These are phyloP conservation scores for Mus caroli DNA, from an alignment of 2,797 vertebrate genomes.

Conservation along the genomic window DNA sequence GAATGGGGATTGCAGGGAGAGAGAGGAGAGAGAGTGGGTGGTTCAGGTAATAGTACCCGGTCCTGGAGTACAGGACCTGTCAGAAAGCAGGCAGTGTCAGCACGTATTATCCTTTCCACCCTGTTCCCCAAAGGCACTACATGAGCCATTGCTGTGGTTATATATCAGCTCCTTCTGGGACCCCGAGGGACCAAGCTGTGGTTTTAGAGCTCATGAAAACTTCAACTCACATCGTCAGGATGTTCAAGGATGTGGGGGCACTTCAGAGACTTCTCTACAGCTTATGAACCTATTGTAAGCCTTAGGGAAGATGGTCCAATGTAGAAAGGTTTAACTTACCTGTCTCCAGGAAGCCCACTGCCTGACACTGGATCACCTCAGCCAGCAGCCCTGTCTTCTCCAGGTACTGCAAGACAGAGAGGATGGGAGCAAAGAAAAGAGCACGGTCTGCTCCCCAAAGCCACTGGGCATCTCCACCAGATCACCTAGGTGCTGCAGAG, in stretches of 20 bases:
- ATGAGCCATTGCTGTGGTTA: constrained; percentile 93
- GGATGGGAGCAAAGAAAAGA: constrained; percentile 92
- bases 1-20: not conserved
- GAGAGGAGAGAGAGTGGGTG: not conserved
- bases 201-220: not conserved
- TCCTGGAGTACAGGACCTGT: not conserved
- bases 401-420: constrained; percentile 93
- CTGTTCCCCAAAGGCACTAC: constrained; percentile 93
- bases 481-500: constrained; percentile 91
- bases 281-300: not conserved
- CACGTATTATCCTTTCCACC: constrained; percentile 92
- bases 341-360: constrained; percentile 88
- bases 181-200: constrained; percentile 85
- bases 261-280: not conserved
- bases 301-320: not conserved
- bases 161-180: constrained; percentile 93
- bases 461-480: constrained; percentile 93
- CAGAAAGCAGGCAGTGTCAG: constrained; percentile 82
- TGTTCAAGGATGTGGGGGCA: not conserved
- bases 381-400: constrained; percentile 91
- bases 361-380: constrained; percentile 85
- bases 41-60: not conserved
- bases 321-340: constrained; percentile 87
- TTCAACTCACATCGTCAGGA: not conserved
- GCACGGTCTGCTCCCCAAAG: constrained; percentile 95